These are phyloP conservation scores for Esox niger DNA, from an alignment of 2,113 vertebrate species.

Conservation along the genomic window DNA sequence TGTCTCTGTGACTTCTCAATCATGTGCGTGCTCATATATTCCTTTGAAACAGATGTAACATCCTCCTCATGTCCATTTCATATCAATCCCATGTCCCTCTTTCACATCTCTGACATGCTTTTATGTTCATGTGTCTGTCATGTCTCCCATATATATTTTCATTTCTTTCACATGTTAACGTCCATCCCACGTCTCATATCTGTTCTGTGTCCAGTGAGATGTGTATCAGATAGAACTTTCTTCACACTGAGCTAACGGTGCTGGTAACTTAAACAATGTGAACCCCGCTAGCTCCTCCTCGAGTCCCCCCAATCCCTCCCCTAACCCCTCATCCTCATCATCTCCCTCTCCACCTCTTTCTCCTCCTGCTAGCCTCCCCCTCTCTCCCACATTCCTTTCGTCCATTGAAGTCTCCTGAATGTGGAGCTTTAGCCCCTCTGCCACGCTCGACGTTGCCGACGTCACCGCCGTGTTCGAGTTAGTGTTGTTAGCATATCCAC, in stretches of 20 bases:
- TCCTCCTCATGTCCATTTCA: neutral
- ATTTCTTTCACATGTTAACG: neutral
- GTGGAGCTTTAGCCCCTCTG: constrained; percentile 50
- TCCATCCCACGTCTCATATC: neutral
- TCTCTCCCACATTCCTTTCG: constrained; percentile 21
- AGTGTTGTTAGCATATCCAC: constrained; percentile 43
- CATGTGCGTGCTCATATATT: neutral
- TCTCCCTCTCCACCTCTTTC: constrained; percentile 3
- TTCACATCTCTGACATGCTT: neutral
- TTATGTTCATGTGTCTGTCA: neutral
- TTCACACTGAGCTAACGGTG: constrained; percentile 80
- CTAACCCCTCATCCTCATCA: constrained; percentile 6
- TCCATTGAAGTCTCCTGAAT: constrained; percentile 55
- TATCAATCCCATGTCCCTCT: neutral
- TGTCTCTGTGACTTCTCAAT: neutral
- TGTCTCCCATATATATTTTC: too few species aligned
- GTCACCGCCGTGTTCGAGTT: constrained; percentile 52
- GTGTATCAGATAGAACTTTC: constrained; percentile 82
- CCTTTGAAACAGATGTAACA: too few species aligned
- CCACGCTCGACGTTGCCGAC: constrained; percentile 1
- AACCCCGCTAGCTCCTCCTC: constrained; percentile 64
- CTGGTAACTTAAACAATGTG: constrained; percentile 67
- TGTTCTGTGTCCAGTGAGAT: constrained; percentile 7
- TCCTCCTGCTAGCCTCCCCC: constrained; percentile 10
- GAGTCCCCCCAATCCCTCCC: constrained; percentile 45